Evolutionary conservation across 2,797 vertebrate genomes (phyloP), one percentile per base, ranked within the genome.

Genomic region (Mus spretus): DNA sequence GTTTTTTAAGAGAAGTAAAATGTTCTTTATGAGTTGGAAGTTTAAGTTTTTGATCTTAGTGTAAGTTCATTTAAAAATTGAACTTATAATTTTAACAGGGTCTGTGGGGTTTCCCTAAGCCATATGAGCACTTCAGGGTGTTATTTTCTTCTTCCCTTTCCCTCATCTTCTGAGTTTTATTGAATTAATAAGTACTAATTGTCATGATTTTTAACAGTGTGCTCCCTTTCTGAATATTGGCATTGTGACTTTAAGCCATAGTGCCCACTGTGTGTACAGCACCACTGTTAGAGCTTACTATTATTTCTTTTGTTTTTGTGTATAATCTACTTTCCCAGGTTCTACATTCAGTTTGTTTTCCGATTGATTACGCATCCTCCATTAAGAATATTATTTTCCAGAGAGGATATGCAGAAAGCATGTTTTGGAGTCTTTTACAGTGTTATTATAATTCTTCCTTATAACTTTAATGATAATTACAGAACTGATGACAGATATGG

Each of bases 111-210:
- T 90, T 37, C 24, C 40, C 61, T 87, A 81, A 77, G 24, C 9
- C 19, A 3, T 61, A 37, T 34, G 34, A 81, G 1, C 28, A 37
- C 28, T 85, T 96, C 53, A 79, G 78, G 24, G 19, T 75, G 31
- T 82, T 75, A n/a, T 20, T 85, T 87, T n/a, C 47, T 95, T 84
- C 24, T 26, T 79, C 67, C 44, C 37, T 93, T 91, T 81, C 11
- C 20, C 26, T 93, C 85, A 59, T 80, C 47, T 26, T 44, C n/a
- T 90, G n/a, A 65, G 59, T 93, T 95, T 78, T 96, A 53, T 82
- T 90, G 57, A 95, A 94, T 89, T 65, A 92, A 59, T 80, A 47
- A 89, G 72, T 89, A 55, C 81, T 95, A n/a, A n/a, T 94, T 79
- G 63, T 89, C 26, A 14, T 59, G 15, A 12, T n/a, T 72, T 65